phyloP scores from a whole-genome alignment of 2,888 invertebrate genomes.

The Oxytorus armatus region DNA sequence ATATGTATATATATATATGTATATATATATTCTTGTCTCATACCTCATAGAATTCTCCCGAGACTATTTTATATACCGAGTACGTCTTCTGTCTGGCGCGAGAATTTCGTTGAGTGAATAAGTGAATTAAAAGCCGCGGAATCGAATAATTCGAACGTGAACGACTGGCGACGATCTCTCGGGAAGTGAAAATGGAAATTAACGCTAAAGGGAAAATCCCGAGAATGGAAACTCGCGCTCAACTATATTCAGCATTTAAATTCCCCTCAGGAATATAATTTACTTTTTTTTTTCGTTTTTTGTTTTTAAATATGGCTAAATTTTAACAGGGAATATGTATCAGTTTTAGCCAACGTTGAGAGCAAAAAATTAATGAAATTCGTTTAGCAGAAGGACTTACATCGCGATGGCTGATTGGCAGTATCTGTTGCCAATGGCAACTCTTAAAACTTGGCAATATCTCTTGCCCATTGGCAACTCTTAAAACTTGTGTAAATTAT shows the following conservation, averaged over 20 bases:
- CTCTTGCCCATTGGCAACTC: no score
- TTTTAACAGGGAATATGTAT: no score
- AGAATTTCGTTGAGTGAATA: slow-evolving; percentile 51
- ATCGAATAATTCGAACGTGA: slow-evolving; percentile 43
- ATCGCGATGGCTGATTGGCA: no score
- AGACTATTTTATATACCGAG: slow-evolving; percentile 29
- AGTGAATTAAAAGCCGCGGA: slow-evolving; percentile 55
- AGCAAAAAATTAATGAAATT: no score
- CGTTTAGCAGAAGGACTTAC: no score
- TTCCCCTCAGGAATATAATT: neutral
- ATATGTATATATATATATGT: slow-evolving; percentile 1
- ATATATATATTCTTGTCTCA: neutral
- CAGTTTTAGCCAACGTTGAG: no score
- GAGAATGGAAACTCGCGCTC: neutral
- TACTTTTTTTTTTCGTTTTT: no score
- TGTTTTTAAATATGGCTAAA: no score
- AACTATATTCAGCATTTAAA: slow-evolving; percentile 7
- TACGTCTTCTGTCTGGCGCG: slow-evolving; percentile 9
- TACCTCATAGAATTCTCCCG: slow-evolving; percentile 4
- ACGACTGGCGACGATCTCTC: slow-evolving; percentile 1
- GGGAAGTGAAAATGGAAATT: slow-evolving; percentile 39
- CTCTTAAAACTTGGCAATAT: no score
- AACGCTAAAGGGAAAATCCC: slow-evolving; percentile 18
- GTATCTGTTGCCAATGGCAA: no score
- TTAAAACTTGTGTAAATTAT: no score